Conservation (phyloP, 2,113 vertebrate species). For the Phasianus colchicus region DNA sequence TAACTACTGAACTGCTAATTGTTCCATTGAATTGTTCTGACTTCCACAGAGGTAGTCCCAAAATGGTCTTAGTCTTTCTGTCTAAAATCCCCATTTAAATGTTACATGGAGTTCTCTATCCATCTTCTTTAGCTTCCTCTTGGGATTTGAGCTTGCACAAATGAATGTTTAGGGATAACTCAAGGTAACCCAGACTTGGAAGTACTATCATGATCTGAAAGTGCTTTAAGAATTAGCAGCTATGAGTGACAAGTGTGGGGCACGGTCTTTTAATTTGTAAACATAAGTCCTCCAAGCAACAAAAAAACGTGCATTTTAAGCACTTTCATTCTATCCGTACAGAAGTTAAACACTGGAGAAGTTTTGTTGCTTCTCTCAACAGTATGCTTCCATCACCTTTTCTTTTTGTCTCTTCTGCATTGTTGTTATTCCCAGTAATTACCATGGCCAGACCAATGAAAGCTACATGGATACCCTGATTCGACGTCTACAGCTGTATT, state of each 20-base stretch:
- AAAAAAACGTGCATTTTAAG: not conserved
- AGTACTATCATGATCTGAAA: not conserved
- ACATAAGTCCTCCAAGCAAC: not conserved
- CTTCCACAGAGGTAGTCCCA: not conserved
- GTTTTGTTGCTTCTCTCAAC: not conserved
- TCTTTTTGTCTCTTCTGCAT: not conserved
- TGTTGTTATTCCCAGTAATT: conserved; percentile 79
- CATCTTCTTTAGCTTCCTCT: not conserved
- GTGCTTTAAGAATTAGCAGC: not conserved
- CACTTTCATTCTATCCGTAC: not conserved
- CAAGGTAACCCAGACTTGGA: not conserved
- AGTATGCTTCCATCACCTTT: not conserved
- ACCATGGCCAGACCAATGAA: conserved; percentile 90
- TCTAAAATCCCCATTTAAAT: not conserved
- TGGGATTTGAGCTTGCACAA: not conserved
- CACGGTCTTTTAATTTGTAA: not conserved
- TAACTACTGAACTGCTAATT: not conserved
- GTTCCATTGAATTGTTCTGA: not conserved
- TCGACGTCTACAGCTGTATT: conserved; percentile 94
- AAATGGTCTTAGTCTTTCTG: not conserved
- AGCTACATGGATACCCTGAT: conserved; percentile 99
- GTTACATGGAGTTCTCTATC: not conserved
- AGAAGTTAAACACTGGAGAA: not conserved
- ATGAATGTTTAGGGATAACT: not conserved
- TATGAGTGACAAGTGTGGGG: not conserved